Percentiles rank a stretch among this genome's conserved stretches.
These are phyloP conservation scores for Neoniphon sammara DNA, from an alignment of 2,797 vertebrate genomes.

Conservation along the genomic window DNA sequence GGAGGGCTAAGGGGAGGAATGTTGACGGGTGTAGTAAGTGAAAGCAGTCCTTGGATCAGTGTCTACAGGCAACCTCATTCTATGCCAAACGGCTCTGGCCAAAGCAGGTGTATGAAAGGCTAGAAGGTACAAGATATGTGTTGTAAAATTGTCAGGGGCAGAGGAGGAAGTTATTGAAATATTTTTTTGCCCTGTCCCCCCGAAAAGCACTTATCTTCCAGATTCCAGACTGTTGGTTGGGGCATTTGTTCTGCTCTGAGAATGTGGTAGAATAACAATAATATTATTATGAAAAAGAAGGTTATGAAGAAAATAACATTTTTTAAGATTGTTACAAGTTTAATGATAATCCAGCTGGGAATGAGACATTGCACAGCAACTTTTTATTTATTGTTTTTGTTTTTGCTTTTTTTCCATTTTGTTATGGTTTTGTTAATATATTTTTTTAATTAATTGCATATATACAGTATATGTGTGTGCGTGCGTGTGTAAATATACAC, in stretches of 20 bases:
- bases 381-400: constrained; percentile 84
- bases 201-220: constrained; percentile 80
- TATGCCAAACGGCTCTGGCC: constrained; percentile 65
- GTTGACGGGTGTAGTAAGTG: constrained; percentile 44
- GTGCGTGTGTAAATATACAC: constrained; percentile 66
- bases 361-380: constrained; percentile 81
- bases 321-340: constrained; percentile 77
- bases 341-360: constrained; percentile 81
- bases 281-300: constrained; percentile 73
- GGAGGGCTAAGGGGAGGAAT: constrained; percentile 47
- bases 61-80: constrained; percentile 70
- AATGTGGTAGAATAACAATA: constrained; percentile 83
- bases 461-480: constrained; percentile 68
- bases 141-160: constrained; percentile 64
- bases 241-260: constrained; percentile 80
- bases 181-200: constrained; percentile 64
- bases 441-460: constrained; percentile 76
- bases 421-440: constrained; percentile 81
- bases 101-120: constrained; percentile 61
- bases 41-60: constrained; percentile 64
- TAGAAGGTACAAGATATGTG: constrained; percentile 48
- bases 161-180: constrained; percentile 48
- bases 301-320: constrained; percentile 73
- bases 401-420: constrained; percentile 72
- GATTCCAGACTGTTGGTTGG: constrained; percentile 80